Base-by-base conservation (phyloP, 1,140 invertebrate species). In the Doryteuthis pealeii region DNA sequence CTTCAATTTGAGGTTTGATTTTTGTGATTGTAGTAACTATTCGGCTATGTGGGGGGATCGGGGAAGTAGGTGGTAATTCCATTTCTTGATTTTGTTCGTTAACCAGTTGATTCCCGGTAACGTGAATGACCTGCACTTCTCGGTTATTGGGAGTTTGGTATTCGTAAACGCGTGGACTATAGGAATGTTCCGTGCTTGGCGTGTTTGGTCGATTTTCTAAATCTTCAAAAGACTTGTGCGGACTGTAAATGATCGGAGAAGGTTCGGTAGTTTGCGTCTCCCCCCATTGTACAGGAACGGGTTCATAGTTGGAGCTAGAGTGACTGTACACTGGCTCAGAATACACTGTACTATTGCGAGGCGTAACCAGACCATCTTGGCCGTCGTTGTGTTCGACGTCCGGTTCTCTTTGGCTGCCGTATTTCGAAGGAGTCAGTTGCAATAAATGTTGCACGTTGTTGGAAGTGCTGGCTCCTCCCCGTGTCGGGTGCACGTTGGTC, bases 1-100 rank as follows among this genome's bases (percentile, higher is more conserved):
- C 93, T 89, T 98, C 95, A 79, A 94, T 92, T 83, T 96, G 97
- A 35, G 81, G 83, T 66, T 80, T 73, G 31, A 81, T 72, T 69
- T 79, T 81, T 3, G 77, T 83, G 40, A 83, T 79, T 18, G 83
- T 84, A 18, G 83, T 79, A 45, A 84, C 71, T 32, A 79, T 76
- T 76, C 80, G 82, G 30, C 77, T 69, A 67, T 72, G 75, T 33
- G 73, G 77, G 40, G 71, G 62, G 62, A 73, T 77, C 30, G 30
- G 67, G 22, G 74, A 43, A 18, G 33, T 31, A 10, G 49, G 49
- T 6, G 58, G 31, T 22, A 49, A 28, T 22, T 28, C 40, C 40
- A 28, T 18, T 22, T 32, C 66, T 8, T 22, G 66, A 30, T 6
- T 5, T 33, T 28, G n/a, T n/a, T 62, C 54, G 18, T n/a, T 28